Percentiles rank a stretch among this genome's conserved stretches.
These are phyloP conservation scores for Acrossocheilus wenchowensis DNA, from an alignment of 2,797 vertebrate genomes.

Conservation along the genomic window DNA sequence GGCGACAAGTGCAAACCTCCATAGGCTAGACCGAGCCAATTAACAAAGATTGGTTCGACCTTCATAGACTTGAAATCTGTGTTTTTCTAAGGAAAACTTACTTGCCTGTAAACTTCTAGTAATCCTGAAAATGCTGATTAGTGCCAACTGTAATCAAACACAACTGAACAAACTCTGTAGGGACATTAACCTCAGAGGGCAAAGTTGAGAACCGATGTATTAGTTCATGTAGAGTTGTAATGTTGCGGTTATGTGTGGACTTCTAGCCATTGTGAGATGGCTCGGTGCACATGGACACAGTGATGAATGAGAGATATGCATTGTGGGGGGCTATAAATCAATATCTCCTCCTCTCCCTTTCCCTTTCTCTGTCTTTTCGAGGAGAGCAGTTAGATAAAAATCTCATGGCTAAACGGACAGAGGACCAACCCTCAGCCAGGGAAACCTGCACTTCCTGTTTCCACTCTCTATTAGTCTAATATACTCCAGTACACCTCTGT, in stretches of 20 bases:
- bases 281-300: slow-evolving; percentile 64
- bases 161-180: not conserved
- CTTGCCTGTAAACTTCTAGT: not conserved
- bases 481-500: not conserved
- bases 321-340: slow-evolving; percentile 77
- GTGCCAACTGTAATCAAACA: not conserved
- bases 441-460: slow-evolving; percentile 54
- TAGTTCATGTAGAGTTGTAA: slow-evolving; percentile 10
- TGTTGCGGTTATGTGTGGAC: slow-evolving; percentile 27
- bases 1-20: not conserved
- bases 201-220: not conserved
- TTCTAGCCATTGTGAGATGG: slow-evolving; percentile 55
- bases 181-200: not conserved
- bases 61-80: not conserved
- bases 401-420: slow-evolving; percentile 69
- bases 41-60: not conserved
- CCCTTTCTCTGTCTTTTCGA: slow-evolving; percentile 63
- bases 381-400: slow-evolving; percentile 64
- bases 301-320: slow-evolving; percentile 73
- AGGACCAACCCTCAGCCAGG: slow-evolving; percentile 59
- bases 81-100: not conserved
- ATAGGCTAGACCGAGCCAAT: not conserved
- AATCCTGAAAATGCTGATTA: not conserved
- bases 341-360: slow-evolving; percentile 64
- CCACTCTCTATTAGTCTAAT: slow-evolving; percentile 15